These are phyloP conservation scores for Tetragnatha versicolor DNA, from an alignment of 1,140 invertebrate species.

Conservation along the genomic window DNA sequence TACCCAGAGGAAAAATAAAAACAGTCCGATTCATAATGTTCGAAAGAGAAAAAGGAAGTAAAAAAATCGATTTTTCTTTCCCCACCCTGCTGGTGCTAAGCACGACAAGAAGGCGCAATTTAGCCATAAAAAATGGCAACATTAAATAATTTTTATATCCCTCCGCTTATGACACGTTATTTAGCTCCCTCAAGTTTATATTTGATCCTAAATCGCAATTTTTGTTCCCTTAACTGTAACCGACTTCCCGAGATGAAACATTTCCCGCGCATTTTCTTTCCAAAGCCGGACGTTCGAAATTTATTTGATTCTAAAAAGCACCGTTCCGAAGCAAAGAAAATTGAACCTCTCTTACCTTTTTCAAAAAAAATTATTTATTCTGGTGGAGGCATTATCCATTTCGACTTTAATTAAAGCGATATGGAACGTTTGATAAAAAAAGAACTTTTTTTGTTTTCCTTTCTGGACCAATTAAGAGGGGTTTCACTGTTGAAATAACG, in stretches of 20 bases:
- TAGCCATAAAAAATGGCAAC: constrained; percentile 3
- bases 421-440: too few relatives aligned
- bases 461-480: too few relatives aligned
- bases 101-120: background rate
- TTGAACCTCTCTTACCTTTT: too few relatives aligned
- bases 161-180: constrained; percentile 10
- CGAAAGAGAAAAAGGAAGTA: background rate
- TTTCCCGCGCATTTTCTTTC: constrained; percentile 4
- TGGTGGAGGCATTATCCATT: too few relatives aligned
- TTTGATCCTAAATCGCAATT: constrained; percentile 20
- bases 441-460: too few relatives aligned
- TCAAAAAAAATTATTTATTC: too few relatives aligned
- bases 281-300: background rate
- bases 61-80: background rate
- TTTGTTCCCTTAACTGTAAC: constrained; percentile 7
- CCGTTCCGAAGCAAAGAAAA: too few relatives aligned
- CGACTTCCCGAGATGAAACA: constrained; percentile 6
- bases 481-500: too few relatives aligned
- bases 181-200: constrained; percentile 23
- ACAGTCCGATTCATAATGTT: background rate
- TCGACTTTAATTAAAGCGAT: too few relatives aligned
- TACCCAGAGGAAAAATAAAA: constrained; percentile 8
- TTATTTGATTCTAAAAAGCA: constrained; percentile 8
- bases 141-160: constrained; percentile 27
- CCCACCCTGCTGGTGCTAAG: background rate